Conservation (phyloP, 2,797 vertebrate genomes). For the Bovichtus variegatus region DNA sequence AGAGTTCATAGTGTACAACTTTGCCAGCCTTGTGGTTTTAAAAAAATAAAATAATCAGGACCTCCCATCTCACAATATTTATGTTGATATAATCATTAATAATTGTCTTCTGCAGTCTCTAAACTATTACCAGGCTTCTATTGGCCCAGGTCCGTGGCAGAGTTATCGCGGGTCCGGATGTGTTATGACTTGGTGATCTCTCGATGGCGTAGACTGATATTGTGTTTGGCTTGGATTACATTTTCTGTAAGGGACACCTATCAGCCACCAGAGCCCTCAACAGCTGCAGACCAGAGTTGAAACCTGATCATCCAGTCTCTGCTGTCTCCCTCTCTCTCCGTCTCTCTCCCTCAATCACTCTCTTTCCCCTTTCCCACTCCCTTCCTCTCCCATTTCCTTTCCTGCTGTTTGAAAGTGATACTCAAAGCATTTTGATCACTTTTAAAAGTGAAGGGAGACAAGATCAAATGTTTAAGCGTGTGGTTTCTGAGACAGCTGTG, state of each 20-base stretch:
- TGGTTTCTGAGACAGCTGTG: slow-evolving; percentile 73
- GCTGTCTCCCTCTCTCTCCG: slow-evolving; percentile 57
- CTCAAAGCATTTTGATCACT: slow-evolving; percentile 68
- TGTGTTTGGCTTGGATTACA: slow-evolving; percentile 78
- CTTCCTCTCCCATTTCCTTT: slow-evolving; percentile 72
- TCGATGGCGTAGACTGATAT: slow-evolving; percentile 68
- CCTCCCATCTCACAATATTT: background rate
- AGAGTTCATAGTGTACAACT: slow-evolving; percentile 2
- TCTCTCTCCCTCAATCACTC: slow-evolving; percentile 48
- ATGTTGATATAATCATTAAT: background rate
- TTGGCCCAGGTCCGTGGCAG: slow-evolving; percentile 12
- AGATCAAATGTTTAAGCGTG: slow-evolving; percentile 70
- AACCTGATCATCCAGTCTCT: slow-evolving; percentile 76
- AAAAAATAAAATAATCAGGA: background rate
- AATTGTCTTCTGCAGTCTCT: background rate
- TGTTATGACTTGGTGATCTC: slow-evolving; percentile 78
- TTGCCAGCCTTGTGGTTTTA: slow-evolving; percentile 11
- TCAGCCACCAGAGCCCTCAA: slow-evolving; percentile 62
- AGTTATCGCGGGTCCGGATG: slow-evolving; percentile 62
- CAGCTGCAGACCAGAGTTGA: slow-evolving; percentile 76
- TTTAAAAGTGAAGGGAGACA: slow-evolving; percentile 66
- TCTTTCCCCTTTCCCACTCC: slow-evolving; percentile 42
- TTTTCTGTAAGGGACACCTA: slow-evolving; percentile 75
- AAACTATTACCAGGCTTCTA: background rate
- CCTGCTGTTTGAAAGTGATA: slow-evolving; percentile 81